Base-by-base conservation (phyloP, 2,113 vertebrate genomes). In the Aramus guarauna region DNA sequence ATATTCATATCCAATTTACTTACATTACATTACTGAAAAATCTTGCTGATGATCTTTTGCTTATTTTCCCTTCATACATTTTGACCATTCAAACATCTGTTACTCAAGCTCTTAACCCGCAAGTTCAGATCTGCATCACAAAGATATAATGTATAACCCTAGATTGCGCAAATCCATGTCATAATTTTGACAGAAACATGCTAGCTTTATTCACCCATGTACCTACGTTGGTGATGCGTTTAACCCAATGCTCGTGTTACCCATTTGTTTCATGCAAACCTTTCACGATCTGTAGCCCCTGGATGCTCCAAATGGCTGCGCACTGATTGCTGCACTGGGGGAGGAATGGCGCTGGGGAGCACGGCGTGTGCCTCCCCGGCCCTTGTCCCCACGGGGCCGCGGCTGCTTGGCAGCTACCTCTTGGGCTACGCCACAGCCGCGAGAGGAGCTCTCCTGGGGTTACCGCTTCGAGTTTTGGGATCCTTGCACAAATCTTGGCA, bases 311-410 rank as follows among this genome's bases (percentile, higher is more conserved):
- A 41, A 60, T 21, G 26, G 36, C 29, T 67, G 32, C 0, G 0
- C 19, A 6, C 5, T 56, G 32, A 29, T 24, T 36, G 15, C 53
- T 1, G 0, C 22, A 18, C 11, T 6, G 15, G 18, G 52, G 58
- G 10, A 81, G 15, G 12, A 60, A 32, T 10, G 26, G 32, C 0
- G 1, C 37, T 37, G 79, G 21, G 43, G 15, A 59, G 11, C 1
- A 1, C 1, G 2, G 34, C 1, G 2, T n/a, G 12, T 71, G 32
- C 4, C 12, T 56, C 12, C 12, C 16, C n/a, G 69, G 34, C 48
- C 21, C 43, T 86, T 18, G 32, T 8, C 6, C 15, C 14, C 3
- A 1, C 0, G 1, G 26, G 26, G 11, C 27, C n/a, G 29, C 0
- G 1, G 66, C 36, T 58, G 36, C 29, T 68, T 0, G 1, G 11